Conservation (phyloP, 2,113 vertebrate genomes). For the Chrysemys picta region DNA sequence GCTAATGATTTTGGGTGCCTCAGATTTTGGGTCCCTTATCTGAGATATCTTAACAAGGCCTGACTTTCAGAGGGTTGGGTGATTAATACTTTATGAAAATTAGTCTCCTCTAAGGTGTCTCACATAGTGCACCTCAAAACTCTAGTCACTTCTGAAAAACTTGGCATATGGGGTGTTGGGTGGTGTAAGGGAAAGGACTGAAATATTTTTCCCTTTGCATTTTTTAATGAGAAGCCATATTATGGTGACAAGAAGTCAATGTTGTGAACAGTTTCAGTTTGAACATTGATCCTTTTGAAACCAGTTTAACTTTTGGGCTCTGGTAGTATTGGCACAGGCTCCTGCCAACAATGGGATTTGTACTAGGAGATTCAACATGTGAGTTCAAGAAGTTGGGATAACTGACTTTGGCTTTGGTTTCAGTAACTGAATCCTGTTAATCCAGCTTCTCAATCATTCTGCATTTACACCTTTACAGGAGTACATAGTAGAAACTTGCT, state of each 20-base stretch:
- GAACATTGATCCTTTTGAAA: neutral
- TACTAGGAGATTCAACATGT: neutral
- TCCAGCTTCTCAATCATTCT: neutral
- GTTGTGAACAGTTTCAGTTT: neutral
- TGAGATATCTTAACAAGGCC: neutral
- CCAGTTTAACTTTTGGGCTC: neutral
- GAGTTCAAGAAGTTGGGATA: neutral
- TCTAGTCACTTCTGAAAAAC: neutral
- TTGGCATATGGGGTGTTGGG: neutral
- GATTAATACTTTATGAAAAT: neutral
- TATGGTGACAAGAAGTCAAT: neutral
- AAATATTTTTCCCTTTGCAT: neutral
- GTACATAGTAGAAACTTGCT: constrained; percentile 12
- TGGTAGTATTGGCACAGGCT: neutral
- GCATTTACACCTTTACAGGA: constrained; percentile 8
- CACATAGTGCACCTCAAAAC: neutral
- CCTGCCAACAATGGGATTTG: neutral
- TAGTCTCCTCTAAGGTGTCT: neutral
- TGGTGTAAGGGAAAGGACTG: neutral
- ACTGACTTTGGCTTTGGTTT: constrained; percentile 29
- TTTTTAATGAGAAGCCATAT: neutral
- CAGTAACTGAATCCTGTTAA: constrained; percentile 1
- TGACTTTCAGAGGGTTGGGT: neutral
- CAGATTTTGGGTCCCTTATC: neutral
- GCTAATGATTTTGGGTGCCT: neutral